phyloP scores from a whole-genome alignment of 2,888 invertebrate species.

The Stratiomys singularior region DNA sequence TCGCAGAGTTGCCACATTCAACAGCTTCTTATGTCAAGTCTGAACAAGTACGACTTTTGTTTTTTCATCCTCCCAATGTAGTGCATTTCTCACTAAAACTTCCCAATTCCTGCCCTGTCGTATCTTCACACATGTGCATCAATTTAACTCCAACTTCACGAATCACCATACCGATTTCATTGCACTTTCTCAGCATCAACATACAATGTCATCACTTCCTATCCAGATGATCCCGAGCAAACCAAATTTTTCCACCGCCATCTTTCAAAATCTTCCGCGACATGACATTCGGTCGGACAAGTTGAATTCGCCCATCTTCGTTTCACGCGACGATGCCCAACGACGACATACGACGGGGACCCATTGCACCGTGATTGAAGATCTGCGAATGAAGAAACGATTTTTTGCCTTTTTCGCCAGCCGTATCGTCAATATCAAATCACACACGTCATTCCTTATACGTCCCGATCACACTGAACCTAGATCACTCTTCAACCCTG shows the following conservation, averaged over 20 bases:
- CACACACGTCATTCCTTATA: slow-evolving; percentile 24
- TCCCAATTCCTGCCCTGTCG: neutral
- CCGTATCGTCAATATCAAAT: neutral
- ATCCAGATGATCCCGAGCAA: neutral
- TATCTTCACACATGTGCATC: neutral
- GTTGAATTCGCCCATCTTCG: slow-evolving; percentile 14
- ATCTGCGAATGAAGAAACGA: neutral
- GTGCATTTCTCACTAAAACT: neutral
- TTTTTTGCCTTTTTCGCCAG: neutral
- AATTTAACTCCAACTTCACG: neutral
- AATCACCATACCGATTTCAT: neutral
- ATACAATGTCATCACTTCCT: neutral
- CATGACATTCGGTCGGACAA: slow-evolving; percentile 4
- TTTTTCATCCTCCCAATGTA: neutral
- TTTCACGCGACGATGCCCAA: neutral
- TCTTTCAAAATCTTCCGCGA: neutral
- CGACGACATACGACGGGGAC: slow-evolving; percentile 2
- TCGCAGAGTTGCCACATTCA: neutral
- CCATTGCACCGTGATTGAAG: neutral
- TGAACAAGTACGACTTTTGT: neutral
- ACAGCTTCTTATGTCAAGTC: slow-evolving; percentile 1
- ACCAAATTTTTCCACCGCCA: neutral
- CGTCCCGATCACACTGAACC: neutral
- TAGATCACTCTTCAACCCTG: neutral
- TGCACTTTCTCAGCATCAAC: neutral